Conservation (phyloP, 2,888 invertebrate genomes). For the Platerodrilus igneus region DNA sequence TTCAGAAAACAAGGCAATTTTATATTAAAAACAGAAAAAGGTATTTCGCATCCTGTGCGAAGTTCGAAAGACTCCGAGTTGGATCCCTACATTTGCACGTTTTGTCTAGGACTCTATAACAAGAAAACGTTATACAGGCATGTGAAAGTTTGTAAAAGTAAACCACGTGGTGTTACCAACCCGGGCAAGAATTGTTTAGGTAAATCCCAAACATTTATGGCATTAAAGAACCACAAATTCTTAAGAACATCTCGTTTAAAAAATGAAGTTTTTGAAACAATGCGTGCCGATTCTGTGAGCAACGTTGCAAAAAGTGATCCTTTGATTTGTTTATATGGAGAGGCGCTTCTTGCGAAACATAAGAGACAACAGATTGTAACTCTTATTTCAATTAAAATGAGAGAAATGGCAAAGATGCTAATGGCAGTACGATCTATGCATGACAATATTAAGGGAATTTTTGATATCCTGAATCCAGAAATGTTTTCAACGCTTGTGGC, state of each 20-base stretch:
- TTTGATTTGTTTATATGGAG: constrained; percentile 16
- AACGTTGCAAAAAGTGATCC: constrained; percentile 13
- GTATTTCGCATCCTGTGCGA: constrained; percentile 14
- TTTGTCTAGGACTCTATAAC: constrained; percentile 15
- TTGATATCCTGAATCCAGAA: constrained; percentile 15
- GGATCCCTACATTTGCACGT: constrained; percentile 15
- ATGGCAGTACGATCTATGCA: constrained; percentile 8
- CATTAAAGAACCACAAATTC: constrained; percentile 9
- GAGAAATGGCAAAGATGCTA: constrained; percentile 14
- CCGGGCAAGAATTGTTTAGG: constrained; percentile 9
- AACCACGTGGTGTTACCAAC: constrained; percentile 1
- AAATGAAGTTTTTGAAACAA: constrained; percentile 13
- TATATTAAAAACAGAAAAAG: constrained; percentile 17
- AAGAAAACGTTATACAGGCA: too few relatives aligned
- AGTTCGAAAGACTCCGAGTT: constrained; percentile 10
- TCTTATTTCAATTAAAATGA: constrained; percentile 14
- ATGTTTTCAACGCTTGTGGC: constrained; percentile 10
- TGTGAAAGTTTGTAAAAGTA: constrained; percentile 13
- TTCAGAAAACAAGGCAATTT: constrained; percentile 22
- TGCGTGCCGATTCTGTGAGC: constrained; percentile 14
- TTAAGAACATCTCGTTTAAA: constrained; percentile 15
- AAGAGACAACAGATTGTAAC: constrained; percentile 12
- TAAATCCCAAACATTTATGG: constrained; percentile 13
- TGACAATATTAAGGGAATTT: constrained; percentile 6
- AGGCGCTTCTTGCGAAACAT: constrained; percentile 12